These are phyloP conservation scores for Propsilocerus akamusi DNA, from an alignment of 1,140 invertebrate species.

Conservation along the genomic window DNA sequence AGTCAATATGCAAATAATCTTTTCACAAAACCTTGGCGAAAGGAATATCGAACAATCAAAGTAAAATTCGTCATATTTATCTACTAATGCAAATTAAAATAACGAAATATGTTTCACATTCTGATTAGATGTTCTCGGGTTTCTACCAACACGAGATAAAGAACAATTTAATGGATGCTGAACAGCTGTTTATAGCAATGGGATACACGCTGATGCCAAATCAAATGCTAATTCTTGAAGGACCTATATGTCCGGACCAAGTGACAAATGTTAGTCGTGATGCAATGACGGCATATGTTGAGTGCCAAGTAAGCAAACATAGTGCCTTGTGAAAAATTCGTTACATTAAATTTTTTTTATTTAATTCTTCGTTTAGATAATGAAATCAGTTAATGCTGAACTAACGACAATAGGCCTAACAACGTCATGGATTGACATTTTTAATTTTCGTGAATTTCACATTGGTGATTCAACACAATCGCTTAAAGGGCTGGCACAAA, in stretches of 20 bases:
- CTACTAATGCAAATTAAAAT: neutral
- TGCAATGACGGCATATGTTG: constrained; percentile 71
- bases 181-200: constrained; percentile 58
- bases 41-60: constrained; percentile 61
- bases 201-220: constrained; percentile 43
- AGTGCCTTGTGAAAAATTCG: neutral
- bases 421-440: constrained; percentile 42
- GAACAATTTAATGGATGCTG: constrained; percentile 51
- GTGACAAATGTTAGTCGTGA: constrained; percentile 61
- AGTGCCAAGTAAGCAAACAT: constrained; percentile 49
- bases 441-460: constrained; percentile 40
- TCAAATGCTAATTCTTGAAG: constrained; percentile 35
- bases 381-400: constrained; percentile 32
- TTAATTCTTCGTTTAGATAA: constrained; percentile 26
- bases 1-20: constrained; percentile 72
- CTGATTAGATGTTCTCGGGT: constrained; percentile 56
- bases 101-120: neutral
- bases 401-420: constrained; percentile 12
- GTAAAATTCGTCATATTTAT: constrained; percentile 28
- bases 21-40: constrained; percentile 69
- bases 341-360: constrained; percentile 4
- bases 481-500: constrained; percentile 16
- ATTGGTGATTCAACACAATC: constrained; percentile 19
- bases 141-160: constrained; percentile 75
- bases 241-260: constrained; percentile 60